A percentile compares a stretch with the other conserved stretches of the same genome.
Conservation (phyloP, 2,888 invertebrate genomes). For the Tryphoninae sp. region DNA sequence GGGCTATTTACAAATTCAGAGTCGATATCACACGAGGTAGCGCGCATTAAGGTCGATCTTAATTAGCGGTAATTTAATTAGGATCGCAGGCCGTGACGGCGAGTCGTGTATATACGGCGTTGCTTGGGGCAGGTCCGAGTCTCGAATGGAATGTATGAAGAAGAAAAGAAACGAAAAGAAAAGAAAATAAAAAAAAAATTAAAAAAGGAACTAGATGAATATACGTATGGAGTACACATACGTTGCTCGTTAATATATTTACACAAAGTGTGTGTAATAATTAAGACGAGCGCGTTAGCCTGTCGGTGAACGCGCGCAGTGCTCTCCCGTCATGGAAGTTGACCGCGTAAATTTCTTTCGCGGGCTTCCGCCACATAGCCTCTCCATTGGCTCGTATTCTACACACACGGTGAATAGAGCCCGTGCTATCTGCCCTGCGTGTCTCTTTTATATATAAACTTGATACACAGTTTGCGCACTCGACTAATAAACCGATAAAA, state of each 20-base stretch:
- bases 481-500: slow-evolving; percentile 42
- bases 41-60: slow-evolving; percentile 80
- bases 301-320: slow-evolving; percentile 60
- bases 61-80: slow-evolving; percentile 81
- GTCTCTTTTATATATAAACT: slow-evolving; percentile 14
- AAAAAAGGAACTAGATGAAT: slow-evolving; percentile 21
- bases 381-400: slow-evolving; percentile 32
- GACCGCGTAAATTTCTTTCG: slow-evolving; percentile 67
- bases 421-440: slow-evolving; percentile 36
- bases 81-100: slow-evolving; percentile 80
- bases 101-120: slow-evolving; percentile 64
- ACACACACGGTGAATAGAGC: slow-evolving; percentile 21
- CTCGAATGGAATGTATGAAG: slow-evolving; percentile 62
- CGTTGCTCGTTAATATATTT: neutral
- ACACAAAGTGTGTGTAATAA: slow-evolving; percentile 72
- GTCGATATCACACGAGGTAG: slow-evolving; percentile 73
- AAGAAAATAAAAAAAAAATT: slow-evolving; percentile 19
- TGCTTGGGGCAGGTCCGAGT: slow-evolving; percentile 76
- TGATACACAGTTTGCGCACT: neutral
- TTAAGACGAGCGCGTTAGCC: slow-evolving; percentile 76
- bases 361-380: slow-evolving; percentile 38
- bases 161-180: slow-evolving; percentile 24
- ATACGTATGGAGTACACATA: slow-evolving; percentile 14
- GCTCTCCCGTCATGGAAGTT: slow-evolving; percentile 76
- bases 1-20: slow-evolving; percentile 49